These are phyloP conservation scores for Agrypnia vestita DNA, from an alignment of 1,140 invertebrate species.

Conservation along the genomic window DNA sequence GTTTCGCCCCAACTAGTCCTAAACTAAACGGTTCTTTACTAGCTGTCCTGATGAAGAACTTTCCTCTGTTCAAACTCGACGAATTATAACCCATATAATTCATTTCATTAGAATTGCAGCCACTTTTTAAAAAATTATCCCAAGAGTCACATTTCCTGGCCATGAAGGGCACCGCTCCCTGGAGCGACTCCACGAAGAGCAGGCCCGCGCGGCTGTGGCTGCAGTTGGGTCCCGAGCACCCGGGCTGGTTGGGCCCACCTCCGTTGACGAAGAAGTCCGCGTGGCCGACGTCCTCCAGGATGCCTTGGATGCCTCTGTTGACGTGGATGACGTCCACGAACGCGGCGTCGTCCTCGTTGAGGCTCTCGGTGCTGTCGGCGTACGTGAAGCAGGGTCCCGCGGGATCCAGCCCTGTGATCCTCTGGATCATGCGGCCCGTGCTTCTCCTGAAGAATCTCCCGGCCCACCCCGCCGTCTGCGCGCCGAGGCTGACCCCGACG, in stretches of 20 bases:
- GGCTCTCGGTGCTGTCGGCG: conserved; percentile 68
- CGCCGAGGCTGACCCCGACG: conserved; percentile 77
- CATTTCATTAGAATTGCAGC: conserved; percentile 66
- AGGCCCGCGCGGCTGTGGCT: conserved; percentile 76
- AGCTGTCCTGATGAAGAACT: conserved; percentile 70
- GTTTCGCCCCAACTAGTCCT: conserved; percentile 45
- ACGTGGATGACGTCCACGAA: conserved; percentile 80
- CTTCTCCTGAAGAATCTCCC: conserved; percentile 74
- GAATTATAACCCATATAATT: conserved; percentile 74
- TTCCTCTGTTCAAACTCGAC: conserved; percentile 68
- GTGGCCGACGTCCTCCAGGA: conserved; percentile 74
- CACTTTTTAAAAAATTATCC: conserved; percentile 70
- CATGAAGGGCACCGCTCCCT: conserved; percentile 71
- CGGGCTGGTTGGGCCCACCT: conserved; percentile 78
- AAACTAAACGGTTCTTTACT: conserved; percentile 45
- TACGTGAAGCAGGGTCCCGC: conserved; percentile 73
- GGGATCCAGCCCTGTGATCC: conserved; percentile 74
- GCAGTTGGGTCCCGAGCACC: conserved; percentile 75
- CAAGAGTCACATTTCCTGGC: conserved; percentile 71
- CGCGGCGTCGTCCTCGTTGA: conserved; percentile 76
- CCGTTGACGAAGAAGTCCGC: conserved; percentile 78
- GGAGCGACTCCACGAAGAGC: conserved; percentile 76
- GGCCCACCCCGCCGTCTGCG: conserved; percentile 74
- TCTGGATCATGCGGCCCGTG: conserved; percentile 65
- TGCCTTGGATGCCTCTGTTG: conserved; percentile 75